These are phyloP conservation scores for Pelochelys cantorii DNA, from an alignment of 2,797 vertebrate genomes.

Conservation along the genomic window DNA sequence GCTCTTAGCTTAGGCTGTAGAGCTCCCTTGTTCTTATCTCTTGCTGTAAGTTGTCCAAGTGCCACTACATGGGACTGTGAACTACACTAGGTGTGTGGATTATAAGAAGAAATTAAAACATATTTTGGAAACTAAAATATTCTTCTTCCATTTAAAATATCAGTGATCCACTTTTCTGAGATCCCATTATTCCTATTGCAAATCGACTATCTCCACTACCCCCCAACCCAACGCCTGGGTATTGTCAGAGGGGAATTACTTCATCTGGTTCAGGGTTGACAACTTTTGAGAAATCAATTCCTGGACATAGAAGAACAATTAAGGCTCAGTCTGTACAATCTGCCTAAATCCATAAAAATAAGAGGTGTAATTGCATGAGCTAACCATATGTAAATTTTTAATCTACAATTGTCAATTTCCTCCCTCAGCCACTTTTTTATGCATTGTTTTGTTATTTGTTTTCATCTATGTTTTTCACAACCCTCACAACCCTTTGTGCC, in stretches of 20 bases:
- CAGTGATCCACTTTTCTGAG: background rate
- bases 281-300: constrained; percentile 4
- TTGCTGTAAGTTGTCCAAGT: too few relatives aligned
- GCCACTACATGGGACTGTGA: too few relatives aligned
- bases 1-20: too few relatives aligned
- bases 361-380: background rate
- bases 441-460: background rate
- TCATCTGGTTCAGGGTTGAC: background rate
- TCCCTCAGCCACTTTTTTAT: background rate
- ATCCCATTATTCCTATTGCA: background rate
- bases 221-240: background rate
- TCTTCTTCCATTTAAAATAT: background rate
- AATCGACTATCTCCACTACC: background rate
- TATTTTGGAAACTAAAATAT: background rate
- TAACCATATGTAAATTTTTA: background rate
- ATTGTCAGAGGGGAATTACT: background rate
- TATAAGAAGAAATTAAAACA: too few relatives aligned
- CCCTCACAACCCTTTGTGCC: background rate
- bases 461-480: background rate
- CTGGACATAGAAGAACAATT: background rate
- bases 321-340: background rate
- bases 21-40: too few relatives aligned
- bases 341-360: background rate
- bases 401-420: background rate
- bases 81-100: too few relatives aligned